A percentile compares a stretch with the other conserved stretches of the same genome.
Conservation (phyloP, 2,888 invertebrate genomes). For the Caradrina clavipalpis region DNA sequence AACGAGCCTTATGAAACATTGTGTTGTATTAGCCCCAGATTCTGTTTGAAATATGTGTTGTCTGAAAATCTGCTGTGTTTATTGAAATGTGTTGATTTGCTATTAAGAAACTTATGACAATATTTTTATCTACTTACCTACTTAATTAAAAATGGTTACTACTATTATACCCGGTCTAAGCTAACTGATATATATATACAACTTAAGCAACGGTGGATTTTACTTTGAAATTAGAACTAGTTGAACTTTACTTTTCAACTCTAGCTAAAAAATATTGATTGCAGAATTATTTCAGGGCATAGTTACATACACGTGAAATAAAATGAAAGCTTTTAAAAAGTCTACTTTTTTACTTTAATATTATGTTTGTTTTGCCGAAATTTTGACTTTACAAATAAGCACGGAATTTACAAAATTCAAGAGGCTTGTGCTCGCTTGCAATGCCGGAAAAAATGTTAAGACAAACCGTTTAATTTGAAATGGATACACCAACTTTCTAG, state of each 20-base stretch:
- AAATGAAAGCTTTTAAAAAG: no score
- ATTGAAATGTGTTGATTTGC: not conserved
- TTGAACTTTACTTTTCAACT: not conserved
- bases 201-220: not conserved
- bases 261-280: not conserved
- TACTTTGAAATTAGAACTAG: not conserved
- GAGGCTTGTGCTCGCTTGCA: no score
- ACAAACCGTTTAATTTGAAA: not conserved
- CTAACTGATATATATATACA: not conserved
- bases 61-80: not conserved
- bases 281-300: no score
- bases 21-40: not conserved
- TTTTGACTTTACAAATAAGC: not conserved
- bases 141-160: not conserved
- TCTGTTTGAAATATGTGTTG: not conserved
- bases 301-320: no score
- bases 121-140: not conserved
- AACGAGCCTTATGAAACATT: constrained; percentile 14
- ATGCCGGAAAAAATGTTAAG: not conserved
- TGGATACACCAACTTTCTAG: not conserved
- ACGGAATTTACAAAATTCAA: not conserved
- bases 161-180: not conserved
- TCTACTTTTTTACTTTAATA: not conserved
- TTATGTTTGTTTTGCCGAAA: not conserved
- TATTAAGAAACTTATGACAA: not conserved